A percentile compares a stretch with the other conserved stretches of the same genome.
Evolutionary conservation across 2,797 vertebrate species (phyloP).

Genomic region (Glossophaga mutica): DNA sequence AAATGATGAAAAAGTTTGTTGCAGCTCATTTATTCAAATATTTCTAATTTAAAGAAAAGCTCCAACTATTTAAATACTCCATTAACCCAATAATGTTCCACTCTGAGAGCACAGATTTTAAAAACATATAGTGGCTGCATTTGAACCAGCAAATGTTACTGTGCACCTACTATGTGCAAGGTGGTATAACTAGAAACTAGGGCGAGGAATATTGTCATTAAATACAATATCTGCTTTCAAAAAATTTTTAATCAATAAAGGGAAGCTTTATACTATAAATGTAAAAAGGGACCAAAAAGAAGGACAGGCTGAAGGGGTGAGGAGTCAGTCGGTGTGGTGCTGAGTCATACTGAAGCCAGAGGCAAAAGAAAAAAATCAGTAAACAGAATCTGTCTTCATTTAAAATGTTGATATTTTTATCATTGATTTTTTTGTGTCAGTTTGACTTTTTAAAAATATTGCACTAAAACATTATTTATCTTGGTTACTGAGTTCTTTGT

Average conservation of each 20-base stretch:
- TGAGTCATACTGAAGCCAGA: background rate
- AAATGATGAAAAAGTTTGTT: background rate
- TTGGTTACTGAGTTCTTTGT: background rate
- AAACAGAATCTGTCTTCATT: background rate
- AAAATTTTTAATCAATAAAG: background rate
- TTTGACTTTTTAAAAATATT: slow-evolving; percentile 9
- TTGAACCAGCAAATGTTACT: background rate
- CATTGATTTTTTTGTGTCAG: background rate
- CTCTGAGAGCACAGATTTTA: background rate
- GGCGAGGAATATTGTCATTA: background rate
- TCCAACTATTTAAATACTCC: background rate
- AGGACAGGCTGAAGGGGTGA: background rate
- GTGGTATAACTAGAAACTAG: background rate
- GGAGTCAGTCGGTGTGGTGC: background rate
- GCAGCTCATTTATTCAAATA: background rate
- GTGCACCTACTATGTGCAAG: background rate
- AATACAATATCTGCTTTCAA: background rate
- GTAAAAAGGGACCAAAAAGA: background rate
- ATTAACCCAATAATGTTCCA: background rate
- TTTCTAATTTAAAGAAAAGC: background rate
- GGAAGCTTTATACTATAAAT: background rate
- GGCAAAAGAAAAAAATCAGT: background rate
- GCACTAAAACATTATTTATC: background rate
- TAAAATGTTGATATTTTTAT: background rate
- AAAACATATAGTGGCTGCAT: background rate